A percentile compares a stretch with the other conserved stretches of the same genome.
phyloP scores from a whole-genome alignment of 2,113 vertebrate genomes.

The Piprites chloris region DNA sequence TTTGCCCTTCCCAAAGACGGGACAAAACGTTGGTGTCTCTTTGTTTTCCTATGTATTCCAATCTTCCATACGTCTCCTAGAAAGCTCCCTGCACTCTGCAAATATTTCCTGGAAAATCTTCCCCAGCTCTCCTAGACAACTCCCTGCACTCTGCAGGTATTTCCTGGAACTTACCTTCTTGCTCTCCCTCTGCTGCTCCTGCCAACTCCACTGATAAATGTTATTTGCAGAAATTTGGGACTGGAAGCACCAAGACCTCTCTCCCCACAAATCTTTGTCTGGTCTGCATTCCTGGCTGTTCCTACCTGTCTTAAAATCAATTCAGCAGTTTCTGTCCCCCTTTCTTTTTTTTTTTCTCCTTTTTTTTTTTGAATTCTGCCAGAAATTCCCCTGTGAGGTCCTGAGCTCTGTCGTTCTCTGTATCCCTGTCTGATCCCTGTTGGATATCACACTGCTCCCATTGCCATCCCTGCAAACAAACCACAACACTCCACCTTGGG shows the following conservation, averaged over 20 bases:
- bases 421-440: not conserved
- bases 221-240: not conserved
- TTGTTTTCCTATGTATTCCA: not conserved
- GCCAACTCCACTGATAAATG: not conserved
- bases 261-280: not conserved
- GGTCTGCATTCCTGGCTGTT: not conserved
- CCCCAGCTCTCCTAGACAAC: not conserved
- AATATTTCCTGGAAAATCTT: not conserved
- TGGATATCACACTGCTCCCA: not conserved
- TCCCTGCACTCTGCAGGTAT: not conserved
- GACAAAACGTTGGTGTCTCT: not conserved
- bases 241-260: not conserved
- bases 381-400: not conserved
- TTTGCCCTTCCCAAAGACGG: not conserved
- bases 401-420: not conserved
- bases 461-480: not conserved
- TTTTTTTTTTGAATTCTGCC: not conserved
- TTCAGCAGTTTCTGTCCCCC: not conserved
- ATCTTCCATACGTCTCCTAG: not conserved
- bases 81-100: not conserved
- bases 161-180: not conserved
- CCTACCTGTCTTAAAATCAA: not conserved
- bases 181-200: not conserved
- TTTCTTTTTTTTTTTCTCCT: not conserved
- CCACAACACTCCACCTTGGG: fast-evolving